Evolutionary conservation across 2,888 invertebrate genomes (phyloP).

Genomic region (Eudasyphora cyanicolor): DNA sequence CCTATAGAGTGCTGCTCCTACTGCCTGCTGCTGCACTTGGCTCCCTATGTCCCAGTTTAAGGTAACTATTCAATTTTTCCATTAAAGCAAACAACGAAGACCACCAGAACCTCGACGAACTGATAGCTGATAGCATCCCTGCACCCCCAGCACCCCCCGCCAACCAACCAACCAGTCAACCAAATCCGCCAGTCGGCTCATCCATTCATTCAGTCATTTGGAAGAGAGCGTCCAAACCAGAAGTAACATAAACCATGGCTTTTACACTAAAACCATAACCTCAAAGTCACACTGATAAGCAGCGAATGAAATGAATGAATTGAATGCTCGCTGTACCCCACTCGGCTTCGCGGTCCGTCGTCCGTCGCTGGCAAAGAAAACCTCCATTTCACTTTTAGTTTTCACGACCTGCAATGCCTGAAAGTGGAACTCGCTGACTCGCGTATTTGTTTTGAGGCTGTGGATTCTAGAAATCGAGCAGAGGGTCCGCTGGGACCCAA

Average conservation of each 20-base stretch:
- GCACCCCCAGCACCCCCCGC: neutral
- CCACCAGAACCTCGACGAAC: neutral
- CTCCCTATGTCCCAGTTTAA: neutral
- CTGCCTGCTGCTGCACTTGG: neutral
- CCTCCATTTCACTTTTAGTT: constrained; percentile 24
- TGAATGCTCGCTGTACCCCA: too few species aligned
- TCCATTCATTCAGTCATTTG: neutral
- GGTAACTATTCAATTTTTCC: neutral
- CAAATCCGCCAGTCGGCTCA: neutral
- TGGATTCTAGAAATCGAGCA: neutral
- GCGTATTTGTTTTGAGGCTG: too few species aligned
- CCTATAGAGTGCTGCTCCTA: neutral
- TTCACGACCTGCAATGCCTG: constrained; percentile 35
- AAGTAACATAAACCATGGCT: constrained; percentile 52
- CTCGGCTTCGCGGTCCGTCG: too few species aligned
- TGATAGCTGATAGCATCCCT: constrained; percentile 3
- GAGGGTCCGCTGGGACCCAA: constrained; percentile 3
- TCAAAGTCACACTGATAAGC: constrained; percentile 56
- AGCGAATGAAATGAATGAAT: constrained; percentile 47
- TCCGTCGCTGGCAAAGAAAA: neutral
- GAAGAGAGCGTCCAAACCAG: neutral
- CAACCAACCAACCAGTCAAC: neutral
- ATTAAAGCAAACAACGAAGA: neutral
- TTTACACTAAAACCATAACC: constrained; percentile 55
- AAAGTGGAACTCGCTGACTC: neutral